phyloP scores from a whole-genome alignment of 2,888 invertebrate genomes.

The Empis stercorea region DNA sequence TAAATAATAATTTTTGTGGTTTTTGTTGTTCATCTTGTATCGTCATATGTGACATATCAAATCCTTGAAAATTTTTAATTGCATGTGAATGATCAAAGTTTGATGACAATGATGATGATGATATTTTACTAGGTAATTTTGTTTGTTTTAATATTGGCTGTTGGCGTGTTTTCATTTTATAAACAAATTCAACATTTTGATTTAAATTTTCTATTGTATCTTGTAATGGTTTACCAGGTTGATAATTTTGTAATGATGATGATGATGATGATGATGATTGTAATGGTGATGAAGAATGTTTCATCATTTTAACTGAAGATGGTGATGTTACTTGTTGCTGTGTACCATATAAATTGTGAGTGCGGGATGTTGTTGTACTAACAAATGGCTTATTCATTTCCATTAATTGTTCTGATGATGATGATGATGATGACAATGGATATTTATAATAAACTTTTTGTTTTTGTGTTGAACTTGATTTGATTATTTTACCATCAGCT shows the following conservation, averaged over 20 bases:
- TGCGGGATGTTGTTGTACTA: too few relatives aligned
- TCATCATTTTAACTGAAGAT: slow-evolving; percentile 12
- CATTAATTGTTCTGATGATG: slow-evolving; percentile 14
- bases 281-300: slow-evolving; percentile 9
- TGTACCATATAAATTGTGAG: too few relatives aligned
- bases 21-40: slow-evolving; percentile 21
- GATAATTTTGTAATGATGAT: slow-evolving; percentile 22
- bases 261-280: slow-evolving; percentile 22
- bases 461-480: slow-evolving; percentile 20
- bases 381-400: slow-evolving; percentile 18
- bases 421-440: slow-evolving; percentile 28
- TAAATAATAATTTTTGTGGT: slow-evolving; percentile 30
- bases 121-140: slow-evolving; percentile 28
- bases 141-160: slow-evolving; percentile 19
- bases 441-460: slow-evolving; percentile 26
- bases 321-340: too few relatives aligned
- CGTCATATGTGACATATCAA: slow-evolving; percentile 29
- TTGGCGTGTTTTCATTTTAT: slow-evolving; percentile 30
- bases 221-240: slow-evolving; percentile 10
- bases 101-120: slow-evolving; percentile 20
- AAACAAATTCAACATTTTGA: slow-evolving; percentile 34
- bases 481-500: slow-evolving; percentile 29
- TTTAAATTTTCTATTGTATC: slow-evolving; percentile 23
- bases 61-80: slow-evolving; percentile 30
- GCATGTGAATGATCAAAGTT: slow-evolving; percentile 33